Evolutionary conservation across 2,113 vertebrate species (phyloP).

Genomic region (Panthera uncia): DNA sequence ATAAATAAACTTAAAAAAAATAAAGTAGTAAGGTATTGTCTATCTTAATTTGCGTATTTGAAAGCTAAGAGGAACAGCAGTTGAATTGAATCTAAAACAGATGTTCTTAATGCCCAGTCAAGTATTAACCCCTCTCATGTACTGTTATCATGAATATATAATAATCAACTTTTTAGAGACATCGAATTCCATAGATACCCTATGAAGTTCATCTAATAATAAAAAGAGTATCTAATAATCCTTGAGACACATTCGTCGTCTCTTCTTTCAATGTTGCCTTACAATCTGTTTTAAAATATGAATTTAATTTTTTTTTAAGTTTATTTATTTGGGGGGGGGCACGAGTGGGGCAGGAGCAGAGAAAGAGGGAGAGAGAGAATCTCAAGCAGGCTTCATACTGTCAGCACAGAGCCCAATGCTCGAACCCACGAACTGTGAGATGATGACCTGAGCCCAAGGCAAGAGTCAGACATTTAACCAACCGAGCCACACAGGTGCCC

Average conservation of each 20-base stretch:
- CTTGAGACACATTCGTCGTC: background rate
- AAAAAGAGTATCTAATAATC: background rate
- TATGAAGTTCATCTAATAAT: background rate
- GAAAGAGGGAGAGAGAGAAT: no score
- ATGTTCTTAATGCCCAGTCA: background rate
- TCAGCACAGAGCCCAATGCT: no score
- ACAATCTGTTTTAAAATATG: background rate
- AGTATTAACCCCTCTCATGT: background rate
- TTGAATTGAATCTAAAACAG: background rate
- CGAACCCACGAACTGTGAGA: no score
- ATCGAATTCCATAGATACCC: background rate
- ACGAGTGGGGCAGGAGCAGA: no score
- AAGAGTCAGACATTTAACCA: no score
- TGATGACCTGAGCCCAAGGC: no score
- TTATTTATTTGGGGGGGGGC: no score
- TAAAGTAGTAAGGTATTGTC: background rate
- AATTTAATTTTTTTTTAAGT: slow-evolving; percentile 1
- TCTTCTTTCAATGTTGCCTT: background rate
- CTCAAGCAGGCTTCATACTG: no score
- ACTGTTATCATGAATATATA: background rate
- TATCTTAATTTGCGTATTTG: background rate
- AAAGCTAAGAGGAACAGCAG: background rate
- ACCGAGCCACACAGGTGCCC: no score
- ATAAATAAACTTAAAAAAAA: background rate
- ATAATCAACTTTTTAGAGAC: background rate